These are phyloP conservation scores for Sarcophilus harrisii DNA, from an alignment of 2,797 vertebrate species.

Conservation along the genomic window DNA sequence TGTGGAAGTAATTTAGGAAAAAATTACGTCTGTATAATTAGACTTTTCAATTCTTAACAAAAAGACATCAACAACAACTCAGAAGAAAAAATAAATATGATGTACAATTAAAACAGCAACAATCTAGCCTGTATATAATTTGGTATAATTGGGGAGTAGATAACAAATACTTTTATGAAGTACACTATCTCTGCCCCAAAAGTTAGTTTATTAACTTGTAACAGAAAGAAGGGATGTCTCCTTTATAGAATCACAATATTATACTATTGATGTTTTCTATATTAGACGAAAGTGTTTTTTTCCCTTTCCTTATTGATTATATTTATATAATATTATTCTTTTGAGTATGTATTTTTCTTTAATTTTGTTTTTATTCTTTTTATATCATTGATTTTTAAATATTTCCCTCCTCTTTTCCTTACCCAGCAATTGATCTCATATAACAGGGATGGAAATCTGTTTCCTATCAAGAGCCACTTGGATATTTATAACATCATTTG, in stretches of 20 bases:
- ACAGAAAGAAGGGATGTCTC: neutral
- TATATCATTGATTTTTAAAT: neutral
- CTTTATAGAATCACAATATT: neutral
- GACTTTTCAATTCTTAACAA: neutral
- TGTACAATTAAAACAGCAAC: neutral
- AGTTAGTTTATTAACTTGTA: neutral
- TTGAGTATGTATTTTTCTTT: neutral
- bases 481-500: too few species aligned
- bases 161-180: neutral
- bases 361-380: neutral
- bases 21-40: neutral
- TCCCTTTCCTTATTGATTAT: neutral
- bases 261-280: neutral
- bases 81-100: neutral
- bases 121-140: too few species aligned
- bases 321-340: neutral
- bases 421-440: neutral
- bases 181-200: neutral
- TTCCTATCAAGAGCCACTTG: too few species aligned
- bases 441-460: neutral
- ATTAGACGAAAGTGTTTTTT: neutral
- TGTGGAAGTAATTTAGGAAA: neutral
- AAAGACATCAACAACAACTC: neutral
- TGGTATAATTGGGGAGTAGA: too few species aligned
- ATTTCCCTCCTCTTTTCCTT: neutral